These are phyloP conservation scores for Callocephalon fimbriatum DNA, from an alignment of 2,113 vertebrate genomes.

Conservation along the genomic window DNA sequence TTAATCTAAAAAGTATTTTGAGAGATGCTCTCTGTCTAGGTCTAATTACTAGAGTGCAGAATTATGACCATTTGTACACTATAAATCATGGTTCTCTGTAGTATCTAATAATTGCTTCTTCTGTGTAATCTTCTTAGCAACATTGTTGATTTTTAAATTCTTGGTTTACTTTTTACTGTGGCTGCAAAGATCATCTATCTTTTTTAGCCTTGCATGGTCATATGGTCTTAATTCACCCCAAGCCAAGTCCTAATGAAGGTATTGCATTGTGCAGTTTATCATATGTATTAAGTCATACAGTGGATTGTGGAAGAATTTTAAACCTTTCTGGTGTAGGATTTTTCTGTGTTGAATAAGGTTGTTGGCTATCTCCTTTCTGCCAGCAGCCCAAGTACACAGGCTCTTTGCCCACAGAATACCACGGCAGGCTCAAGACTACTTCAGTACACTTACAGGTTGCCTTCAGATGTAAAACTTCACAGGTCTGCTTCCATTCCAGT, in stretches of 20 bases:
- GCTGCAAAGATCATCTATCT: not conserved
- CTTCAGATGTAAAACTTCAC: not conserved
- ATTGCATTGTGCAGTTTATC: not conserved
- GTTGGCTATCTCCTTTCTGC: not conserved
- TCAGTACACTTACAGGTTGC: not conserved
- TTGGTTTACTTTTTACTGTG: not conserved
- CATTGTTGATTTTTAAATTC: not conserved
- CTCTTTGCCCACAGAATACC: not conserved
- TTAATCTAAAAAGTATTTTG: not conserved
- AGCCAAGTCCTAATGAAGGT: not conserved
- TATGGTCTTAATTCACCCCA: not conserved
- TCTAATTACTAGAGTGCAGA: not conserved
- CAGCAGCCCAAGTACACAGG: not conserved
- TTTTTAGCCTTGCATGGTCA: not conserved
- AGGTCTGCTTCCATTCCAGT: not conserved
- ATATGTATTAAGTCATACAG: not conserved
- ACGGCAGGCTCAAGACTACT: not conserved
- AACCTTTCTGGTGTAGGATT: not conserved
- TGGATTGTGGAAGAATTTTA: not conserved
- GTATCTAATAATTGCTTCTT: not conserved
- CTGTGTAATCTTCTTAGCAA: not conserved
- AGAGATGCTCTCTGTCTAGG: not conserved
- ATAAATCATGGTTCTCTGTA: not conserved
- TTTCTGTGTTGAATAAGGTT: not conserved
- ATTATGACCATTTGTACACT: not conserved